A percentile compares a stretch with the other conserved stretches of the same genome.
Evolutionary conservation across 2,888 invertebrate genomes (phyloP).

Genomic region (Cantharis lateralis): DNA sequence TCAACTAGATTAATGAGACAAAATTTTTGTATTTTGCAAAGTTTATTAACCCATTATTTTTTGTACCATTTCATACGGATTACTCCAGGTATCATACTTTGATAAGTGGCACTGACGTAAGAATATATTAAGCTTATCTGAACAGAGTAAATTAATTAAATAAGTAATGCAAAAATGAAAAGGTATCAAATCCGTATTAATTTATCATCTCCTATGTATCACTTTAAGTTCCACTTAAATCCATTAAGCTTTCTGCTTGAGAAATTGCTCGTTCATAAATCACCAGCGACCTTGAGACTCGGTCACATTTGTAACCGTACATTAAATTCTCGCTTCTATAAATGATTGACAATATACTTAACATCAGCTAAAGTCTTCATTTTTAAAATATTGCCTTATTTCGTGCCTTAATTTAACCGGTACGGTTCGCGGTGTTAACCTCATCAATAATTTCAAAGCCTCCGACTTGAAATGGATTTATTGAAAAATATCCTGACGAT

Average conservation of each 20-base stretch:
- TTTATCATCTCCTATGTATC: slow-evolving; percentile 15
- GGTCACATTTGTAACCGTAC: slow-evolving; percentile 7
- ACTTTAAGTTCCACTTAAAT: slow-evolving; percentile 14
- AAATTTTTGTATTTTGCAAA: background rate
- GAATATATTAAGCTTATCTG: slow-evolving; percentile 13
- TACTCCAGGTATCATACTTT: background rate
- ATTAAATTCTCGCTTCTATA: background rate
- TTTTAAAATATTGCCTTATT: background rate
- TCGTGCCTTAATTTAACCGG: background rate
- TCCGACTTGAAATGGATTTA: background rate
- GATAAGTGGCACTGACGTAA: slow-evolving; percentile 5
- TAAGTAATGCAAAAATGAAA: slow-evolving; percentile 11
- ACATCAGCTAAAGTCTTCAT: background rate
- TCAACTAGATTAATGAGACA: background rate
- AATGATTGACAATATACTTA: slow-evolving; percentile 2
- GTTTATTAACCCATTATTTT: background rate
- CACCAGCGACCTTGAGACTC: slow-evolving; percentile 14
- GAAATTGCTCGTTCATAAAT: slow-evolving; percentile 13
- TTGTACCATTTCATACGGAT: background rate
- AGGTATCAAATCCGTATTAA: slow-evolving; percentile 15
- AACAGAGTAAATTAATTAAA: slow-evolving; percentile 8
- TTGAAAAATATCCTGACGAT: background rate
- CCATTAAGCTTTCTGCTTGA: slow-evolving; percentile 13
- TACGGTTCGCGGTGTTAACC: background rate
- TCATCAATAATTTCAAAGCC: background rate